Evolutionary conservation across 2,888 invertebrate genomes (phyloP), one percentile per base, ranked within the genome.

Genomic region (Actias luna): DNA sequence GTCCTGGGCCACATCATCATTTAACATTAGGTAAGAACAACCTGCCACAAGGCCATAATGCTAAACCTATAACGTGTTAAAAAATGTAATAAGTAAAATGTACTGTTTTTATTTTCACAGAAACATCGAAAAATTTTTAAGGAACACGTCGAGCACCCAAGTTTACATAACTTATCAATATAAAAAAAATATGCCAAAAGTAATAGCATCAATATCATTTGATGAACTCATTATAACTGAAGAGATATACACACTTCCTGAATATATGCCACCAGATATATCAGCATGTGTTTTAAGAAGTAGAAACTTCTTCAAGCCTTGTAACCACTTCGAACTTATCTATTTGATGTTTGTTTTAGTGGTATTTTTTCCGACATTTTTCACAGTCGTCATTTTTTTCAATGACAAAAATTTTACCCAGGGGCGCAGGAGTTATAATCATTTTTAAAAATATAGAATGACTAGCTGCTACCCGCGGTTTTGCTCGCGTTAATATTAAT

Each of bases 221-320:
- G 18, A 42, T 25, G 59, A 29, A 7, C 1, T n/a, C 25, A 29
- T 4, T 42, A 29, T 42, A 18, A 39, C 2, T 0, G n/a, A 59
- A 42, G 42, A 42, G 29, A 39, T 27, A 2, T n/a, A 29, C 27
- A 36, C n/a, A 12, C 22, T 5, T 3, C 1, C 27, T 3, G 7
- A 42, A 22, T 42, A 42, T n/a, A 29, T 25, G 1, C 27, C 8
- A 18, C 27, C 29, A 12, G 60, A 63, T 60, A 31, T 63, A 35
- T 16, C n/a, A 16, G n/a, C 8, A 12, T 60, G 63, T 29, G 7
- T 14, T 1, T 14, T 66, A 2, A 60, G 55, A 29, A 69, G 64
- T 5, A 60, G 62, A 4, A 62, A 72, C 18, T 83, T 65, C 61
- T 58, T 63, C n/a, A 61, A 65, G 0, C 70, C 74, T 0, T 83